A percentile compares a stretch with the other conserved stretches of the same genome.
These are phyloP conservation scores for Sarcophaga carnaria DNA, from an alignment of 2,888 invertebrate species.

Conservation along the genomic window DNA sequence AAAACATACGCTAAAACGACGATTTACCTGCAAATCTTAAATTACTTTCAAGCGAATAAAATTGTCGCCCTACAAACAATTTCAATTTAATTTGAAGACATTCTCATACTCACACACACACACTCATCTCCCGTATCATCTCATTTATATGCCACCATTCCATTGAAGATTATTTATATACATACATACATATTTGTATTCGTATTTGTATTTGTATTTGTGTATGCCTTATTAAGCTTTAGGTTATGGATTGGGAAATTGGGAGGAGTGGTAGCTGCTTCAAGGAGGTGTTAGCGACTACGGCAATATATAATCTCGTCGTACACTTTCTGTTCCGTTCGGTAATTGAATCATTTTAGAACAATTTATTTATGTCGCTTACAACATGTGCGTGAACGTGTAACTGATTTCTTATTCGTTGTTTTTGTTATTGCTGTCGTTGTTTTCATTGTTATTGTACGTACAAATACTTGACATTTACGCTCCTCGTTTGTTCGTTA, in stretches of 20 bases:
- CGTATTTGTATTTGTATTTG: neutral
- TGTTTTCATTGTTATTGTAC: slow-evolving; percentile 7
- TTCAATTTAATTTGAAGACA: slow-evolving; percentile 56
- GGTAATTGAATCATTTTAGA: slow-evolving; percentile 72
- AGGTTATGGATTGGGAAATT: neutral
- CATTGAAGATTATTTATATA: neutral
- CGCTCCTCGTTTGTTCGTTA: neutral
- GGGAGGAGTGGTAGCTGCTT: neutral
- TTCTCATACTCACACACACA: neutral
- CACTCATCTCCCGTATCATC: too few relatives aligned
- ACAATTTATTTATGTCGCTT: slow-evolving; percentile 71
- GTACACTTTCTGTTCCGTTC: slow-evolving; percentile 57
- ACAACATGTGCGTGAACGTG: slow-evolving; percentile 68
- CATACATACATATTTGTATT: too few relatives aligned
- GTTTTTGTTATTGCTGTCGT: slow-evolving; percentile 32
- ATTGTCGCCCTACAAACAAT: slow-evolving; percentile 48
- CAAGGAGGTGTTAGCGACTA: neutral
- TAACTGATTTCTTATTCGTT: slow-evolving; percentile 57
- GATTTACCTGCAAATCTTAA: slow-evolving; percentile 59
- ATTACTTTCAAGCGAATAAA: slow-evolving; percentile 33
- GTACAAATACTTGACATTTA: slow-evolving; percentile 3
- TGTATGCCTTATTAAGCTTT: slow-evolving; percentile 50
- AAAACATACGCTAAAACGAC: slow-evolving; percentile 55
- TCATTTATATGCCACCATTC: neutral
- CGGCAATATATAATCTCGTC: slow-evolving; percentile 3